A percentile compares a stretch with the other conserved stretches of the same genome.
Evolutionary conservation across 1,140 invertebrate genomes (phyloP).

Genomic region (Medauroidea extradentata): DNA sequence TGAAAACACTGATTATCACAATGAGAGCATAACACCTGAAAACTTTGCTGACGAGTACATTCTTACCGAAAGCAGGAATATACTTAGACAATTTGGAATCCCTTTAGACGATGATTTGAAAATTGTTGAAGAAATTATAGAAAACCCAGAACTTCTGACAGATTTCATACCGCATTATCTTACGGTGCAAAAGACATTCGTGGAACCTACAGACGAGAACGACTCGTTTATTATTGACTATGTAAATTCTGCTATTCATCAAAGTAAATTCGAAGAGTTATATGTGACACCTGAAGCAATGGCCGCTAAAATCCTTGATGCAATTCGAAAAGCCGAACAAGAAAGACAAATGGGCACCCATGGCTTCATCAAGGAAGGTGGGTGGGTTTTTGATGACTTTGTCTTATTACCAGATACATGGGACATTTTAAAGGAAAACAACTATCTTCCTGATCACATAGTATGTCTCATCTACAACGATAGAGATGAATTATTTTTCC

Average conservation of each 20-base stretch:
- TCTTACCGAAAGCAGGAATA: conserved; percentile 2
- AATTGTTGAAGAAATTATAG: conserved; percentile 17
- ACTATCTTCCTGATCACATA: conserved; percentile 49
- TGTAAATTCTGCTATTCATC: conserved; percentile 9
- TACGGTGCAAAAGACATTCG: conserved; percentile 5
- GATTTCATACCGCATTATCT: conserved; percentile 16
- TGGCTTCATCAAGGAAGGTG: conserved; percentile 38
- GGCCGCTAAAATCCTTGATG: conserved; percentile 38
- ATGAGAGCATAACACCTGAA: too few species aligned
- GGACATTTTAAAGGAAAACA: conserved; percentile 38
- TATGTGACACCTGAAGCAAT: conserved; percentile 36
- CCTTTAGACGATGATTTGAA: conserved; percentile 39
- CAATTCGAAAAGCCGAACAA: conserved; percentile 41
- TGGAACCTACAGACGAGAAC: conserved; percentile 15
- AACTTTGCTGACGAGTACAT: too few species aligned
- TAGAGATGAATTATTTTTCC: conserved; percentile 36
- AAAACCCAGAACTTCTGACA: conserved; percentile 4
- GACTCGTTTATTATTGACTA: conserved; percentile 13
- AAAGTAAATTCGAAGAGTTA: neutral
- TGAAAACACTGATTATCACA: too few species aligned
- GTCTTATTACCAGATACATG: conserved; percentile 45
- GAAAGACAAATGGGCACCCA: conserved; percentile 26
- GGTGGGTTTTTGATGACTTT: conserved; percentile 55
- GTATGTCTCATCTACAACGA: conserved; percentile 48
- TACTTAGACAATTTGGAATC: conserved; percentile 38